A percentile compares a stretch with the other conserved stretches of the same genome.
These are phyloP conservation scores for Caenorhabditis parvicauda DNA, from an alignment of 2,888 invertebrate species.

Conservation along the genomic window DNA sequence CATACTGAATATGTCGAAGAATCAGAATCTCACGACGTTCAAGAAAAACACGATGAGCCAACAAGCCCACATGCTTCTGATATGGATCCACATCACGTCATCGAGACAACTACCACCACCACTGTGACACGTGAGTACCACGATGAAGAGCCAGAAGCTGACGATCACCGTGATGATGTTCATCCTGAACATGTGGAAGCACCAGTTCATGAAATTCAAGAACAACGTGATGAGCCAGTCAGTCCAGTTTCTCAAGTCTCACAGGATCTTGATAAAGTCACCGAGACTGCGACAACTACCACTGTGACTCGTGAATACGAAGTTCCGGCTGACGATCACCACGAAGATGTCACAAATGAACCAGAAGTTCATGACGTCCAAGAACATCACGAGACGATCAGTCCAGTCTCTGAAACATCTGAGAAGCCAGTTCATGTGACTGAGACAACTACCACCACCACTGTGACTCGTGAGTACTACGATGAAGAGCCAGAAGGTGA, in stretches of 20 bases:
- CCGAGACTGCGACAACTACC: no score
- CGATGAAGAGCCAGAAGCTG: slow-evolving; percentile 4
- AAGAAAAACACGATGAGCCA: neutral
- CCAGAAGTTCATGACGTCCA: slow-evolving; percentile 6
- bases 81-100: neutral
- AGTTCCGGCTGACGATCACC: no score
- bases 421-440: slow-evolving; percentile 9
- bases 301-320: slow-evolving; percentile 16
- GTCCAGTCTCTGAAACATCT: slow-evolving; percentile 5
- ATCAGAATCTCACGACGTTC: neutral
- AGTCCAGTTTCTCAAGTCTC: no score
- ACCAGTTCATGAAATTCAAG: no score
- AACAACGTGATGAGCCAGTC: neutral
- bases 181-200: slow-evolving; percentile 7
- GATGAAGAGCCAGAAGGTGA: slow-evolving; percentile 3
- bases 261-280: no score
- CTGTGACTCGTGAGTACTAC: slow-evolving; percentile 11
- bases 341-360: no score
- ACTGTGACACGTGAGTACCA: slow-evolving; percentile 1
- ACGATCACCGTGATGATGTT: slow-evolving; percentile 9
- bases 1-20: neutral
- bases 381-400: slow-evolving; percentile 8
- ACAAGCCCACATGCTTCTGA: neutral
- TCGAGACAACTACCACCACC: slow-evolving; percentile 7
- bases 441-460: no score